Evolutionary conservation across 2,888 invertebrate species (phyloP).

Genomic region (Plebejus argus): DNA sequence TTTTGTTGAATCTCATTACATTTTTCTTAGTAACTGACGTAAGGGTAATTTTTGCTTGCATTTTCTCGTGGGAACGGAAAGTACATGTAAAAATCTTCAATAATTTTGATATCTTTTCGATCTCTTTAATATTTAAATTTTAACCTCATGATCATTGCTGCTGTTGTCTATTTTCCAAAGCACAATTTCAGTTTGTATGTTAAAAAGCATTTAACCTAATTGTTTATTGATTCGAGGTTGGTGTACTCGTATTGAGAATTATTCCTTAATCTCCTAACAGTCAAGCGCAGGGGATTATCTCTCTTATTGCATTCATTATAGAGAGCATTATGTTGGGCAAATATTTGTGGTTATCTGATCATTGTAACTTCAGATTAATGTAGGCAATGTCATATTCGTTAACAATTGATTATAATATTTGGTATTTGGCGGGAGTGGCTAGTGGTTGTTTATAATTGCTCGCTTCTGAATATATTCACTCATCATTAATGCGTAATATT

Average conservation of each 20-base stretch:
- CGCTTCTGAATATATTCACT: not conserved
- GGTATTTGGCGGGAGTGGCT: not conserved
- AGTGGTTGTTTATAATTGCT: too few species aligned
- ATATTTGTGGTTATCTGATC: slow-evolving; percentile 14
- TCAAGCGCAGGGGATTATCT: not conserved
- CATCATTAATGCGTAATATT: too few species aligned
- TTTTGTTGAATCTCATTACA: not conserved
- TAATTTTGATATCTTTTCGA: not conserved
- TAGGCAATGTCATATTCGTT: slow-evolving; percentile 43
- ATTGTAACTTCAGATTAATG: slow-evolving; percentile 36
- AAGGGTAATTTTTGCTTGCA: not conserved
- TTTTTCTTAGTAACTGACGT: not conserved
- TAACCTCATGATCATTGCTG: not conserved
- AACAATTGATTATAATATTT: slow-evolving; percentile 36
- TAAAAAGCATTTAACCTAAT: slow-evolving; percentile 41
- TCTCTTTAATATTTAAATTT: not conserved
- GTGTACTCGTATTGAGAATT: slow-evolving; percentile 33
- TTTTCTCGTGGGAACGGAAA: not conserved
- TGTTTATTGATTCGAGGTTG: slow-evolving; percentile 42
- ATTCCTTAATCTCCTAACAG: not conserved
- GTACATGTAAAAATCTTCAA: not conserved
- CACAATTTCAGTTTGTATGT: slow-evolving; percentile 27
- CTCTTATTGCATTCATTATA: not conserved
- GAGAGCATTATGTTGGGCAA: not conserved
- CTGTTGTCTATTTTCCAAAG: not conserved